phyloP scores from a whole-genome alignment of 2,797 vertebrate species.

The Todus mexicanus region DNA sequence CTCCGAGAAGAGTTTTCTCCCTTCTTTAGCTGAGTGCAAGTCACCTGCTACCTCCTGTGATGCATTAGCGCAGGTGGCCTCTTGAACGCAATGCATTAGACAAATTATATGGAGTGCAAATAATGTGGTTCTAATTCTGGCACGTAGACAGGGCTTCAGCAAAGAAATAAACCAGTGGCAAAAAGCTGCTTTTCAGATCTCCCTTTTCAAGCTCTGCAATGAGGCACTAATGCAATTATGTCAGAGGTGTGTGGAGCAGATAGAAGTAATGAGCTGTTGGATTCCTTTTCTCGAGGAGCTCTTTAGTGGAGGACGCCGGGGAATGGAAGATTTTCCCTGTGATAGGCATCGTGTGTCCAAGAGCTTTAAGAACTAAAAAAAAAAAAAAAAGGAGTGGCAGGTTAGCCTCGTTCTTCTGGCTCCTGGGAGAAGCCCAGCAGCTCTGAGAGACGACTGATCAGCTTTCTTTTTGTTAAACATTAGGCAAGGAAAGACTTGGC shows the following conservation, averaged over 20 bases:
- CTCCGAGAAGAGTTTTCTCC: not conserved
- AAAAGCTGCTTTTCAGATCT: not conserved
- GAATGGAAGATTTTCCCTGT: not conserved
- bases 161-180: not conserved
- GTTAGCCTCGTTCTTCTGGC: not conserved
- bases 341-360: not conserved
- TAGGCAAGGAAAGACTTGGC: not conserved
- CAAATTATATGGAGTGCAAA: not conserved
- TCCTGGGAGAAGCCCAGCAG: not conserved
- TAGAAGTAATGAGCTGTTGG: constrained; percentile 38
- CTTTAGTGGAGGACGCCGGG: not conserved
- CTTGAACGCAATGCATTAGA: not conserved
- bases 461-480: not conserved
- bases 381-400: not conserved
- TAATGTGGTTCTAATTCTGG: not conserved
- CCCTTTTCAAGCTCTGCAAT: not conserved
- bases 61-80: not conserved
- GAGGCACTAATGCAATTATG: not conserved
- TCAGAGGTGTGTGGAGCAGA: constrained; percentile 4
- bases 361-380: not conserved
- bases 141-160: not conserved
- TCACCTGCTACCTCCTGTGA: not conserved
- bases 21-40: not conserved
- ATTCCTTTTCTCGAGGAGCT: constrained; percentile 1
- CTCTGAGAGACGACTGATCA: not conserved